Evolutionary conservation across 2,113 vertebrate species (phyloP).

Genomic region (Marcusenius ussheri): DNA sequence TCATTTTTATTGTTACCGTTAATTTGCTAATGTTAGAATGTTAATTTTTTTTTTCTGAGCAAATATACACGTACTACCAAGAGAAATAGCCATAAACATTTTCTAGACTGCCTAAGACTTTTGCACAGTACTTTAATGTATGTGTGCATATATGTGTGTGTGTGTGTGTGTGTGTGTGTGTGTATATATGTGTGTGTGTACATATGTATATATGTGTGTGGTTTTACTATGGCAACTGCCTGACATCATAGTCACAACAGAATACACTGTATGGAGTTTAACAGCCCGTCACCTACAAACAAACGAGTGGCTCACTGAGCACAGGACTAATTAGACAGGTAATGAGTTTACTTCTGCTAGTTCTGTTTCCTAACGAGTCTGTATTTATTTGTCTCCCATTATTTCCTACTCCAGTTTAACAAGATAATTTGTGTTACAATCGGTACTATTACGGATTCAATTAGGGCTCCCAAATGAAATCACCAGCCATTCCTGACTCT

Average conservation of each 20-base stretch:
- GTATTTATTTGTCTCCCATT: slow-evolving; percentile 12
- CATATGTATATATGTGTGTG: too few relatives aligned
- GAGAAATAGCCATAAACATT: neutral
- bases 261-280: neutral
- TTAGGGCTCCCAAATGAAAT: neutral
- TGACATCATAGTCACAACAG: neutral
- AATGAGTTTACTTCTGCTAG: slow-evolving; percentile 31
- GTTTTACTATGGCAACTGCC: neutral
- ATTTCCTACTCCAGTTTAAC: slow-evolving; percentile 8
- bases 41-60: neutral
- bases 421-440: slow-evolving; percentile 27
- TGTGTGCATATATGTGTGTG: neutral
- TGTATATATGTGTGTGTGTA: neutral
- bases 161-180: neutral
- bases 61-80: neutral
- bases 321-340: slow-evolving; percentile 29
- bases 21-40: neutral
- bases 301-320: neutral
- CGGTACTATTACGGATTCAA: neutral
- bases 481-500: neutral
- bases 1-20: neutral
- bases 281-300: neutral
- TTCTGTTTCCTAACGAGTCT: slow-evolving; percentile 20
- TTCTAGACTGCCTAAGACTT: neutral
- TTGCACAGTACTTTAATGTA: neutral